Conservation (phyloP, 2,113 vertebrate species). For the Mionectes macconnelli region DNA sequence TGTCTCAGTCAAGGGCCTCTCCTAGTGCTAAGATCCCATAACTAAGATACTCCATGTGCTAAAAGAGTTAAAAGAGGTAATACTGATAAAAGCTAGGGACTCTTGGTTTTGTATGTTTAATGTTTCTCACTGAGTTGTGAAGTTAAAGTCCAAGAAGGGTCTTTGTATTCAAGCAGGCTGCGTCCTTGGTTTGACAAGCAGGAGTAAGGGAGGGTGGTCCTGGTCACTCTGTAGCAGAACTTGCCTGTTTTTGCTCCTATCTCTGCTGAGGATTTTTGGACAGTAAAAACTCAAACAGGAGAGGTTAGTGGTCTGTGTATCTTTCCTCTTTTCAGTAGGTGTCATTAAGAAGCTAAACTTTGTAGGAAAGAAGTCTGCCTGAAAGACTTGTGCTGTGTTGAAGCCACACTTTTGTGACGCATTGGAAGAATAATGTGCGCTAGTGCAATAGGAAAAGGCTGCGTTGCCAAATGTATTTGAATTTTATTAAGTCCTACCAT, state of each 20-base stretch:
- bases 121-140: neutral
- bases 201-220: neutral
- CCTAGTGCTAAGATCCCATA: neutral
- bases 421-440: neutral
- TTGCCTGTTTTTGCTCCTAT: neutral
- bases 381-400: neutral
- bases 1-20: neutral
- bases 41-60: neutral
- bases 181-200: neutral
- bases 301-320: neutral
- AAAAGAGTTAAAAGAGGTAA: neutral
- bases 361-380: neutral
- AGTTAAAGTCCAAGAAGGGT: neutral
- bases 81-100: neutral
- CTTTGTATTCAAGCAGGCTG: neutral
- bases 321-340: neutral
- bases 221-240: neutral
- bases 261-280: neutral
- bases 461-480: slow-evolving; percentile 18
- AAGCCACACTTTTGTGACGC: neutral
- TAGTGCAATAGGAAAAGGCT: neutral
- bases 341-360: neutral
- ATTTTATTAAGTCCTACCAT: slow-evolving; percentile 45
- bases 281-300: neutral
- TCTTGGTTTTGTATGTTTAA: neutral